Base-by-base conservation (phyloP, 2,113 vertebrate genomes). In the Rhadina sibilatrix region DNA sequence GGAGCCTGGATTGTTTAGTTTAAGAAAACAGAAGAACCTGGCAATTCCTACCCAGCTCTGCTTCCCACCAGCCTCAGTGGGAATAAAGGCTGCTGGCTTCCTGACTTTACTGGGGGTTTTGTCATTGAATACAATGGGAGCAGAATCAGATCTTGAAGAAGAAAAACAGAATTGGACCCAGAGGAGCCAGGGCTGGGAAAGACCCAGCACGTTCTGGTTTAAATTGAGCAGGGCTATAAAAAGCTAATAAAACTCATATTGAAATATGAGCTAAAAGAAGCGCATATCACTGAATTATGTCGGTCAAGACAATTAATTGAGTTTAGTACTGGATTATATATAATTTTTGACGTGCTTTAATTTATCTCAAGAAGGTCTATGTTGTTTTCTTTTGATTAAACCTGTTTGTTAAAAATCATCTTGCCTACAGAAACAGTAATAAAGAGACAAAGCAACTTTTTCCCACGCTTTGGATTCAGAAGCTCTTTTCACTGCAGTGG, bases 401-500 rank as follows among this genome's bases (percentile, higher is more conserved):
- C 42, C n/a, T 83, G 35, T 49, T 92, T 54, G 52, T 54, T 86
- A 81, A 92, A 89, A 80, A 77, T 74, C 52, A 59, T 66, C 60
- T 83, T 83, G 44, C 40, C 60, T 30, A 21, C 20, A 71, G 68
- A 83, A 90, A 61, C 0, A 4, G 56, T 5, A 70, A 77, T 63
- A 97, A 94, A 83, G 83, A 97, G 65, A 47, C 33, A 13, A 97
- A 95, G 47, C 60, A 96, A 90, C 59, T 85, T 97, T 96, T 96
- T 85, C 94, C 89, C 89, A 85, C 33, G 19, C 96, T 97, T 94
- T 97, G 94, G 77, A 92, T 91, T 97, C 96, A 96, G 92, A 96
- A 97, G 93, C 65, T 96, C 72, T 97, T 98, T 98, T 97, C 96
- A 96, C 93, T 97, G 91, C 46, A 28, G 88, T 95, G 95, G 95